Percentiles rank a stretch among this genome's conserved stretches.
Conservation (phyloP, 2,797 vertebrate species). For the Eulemur rubriventer region DNA sequence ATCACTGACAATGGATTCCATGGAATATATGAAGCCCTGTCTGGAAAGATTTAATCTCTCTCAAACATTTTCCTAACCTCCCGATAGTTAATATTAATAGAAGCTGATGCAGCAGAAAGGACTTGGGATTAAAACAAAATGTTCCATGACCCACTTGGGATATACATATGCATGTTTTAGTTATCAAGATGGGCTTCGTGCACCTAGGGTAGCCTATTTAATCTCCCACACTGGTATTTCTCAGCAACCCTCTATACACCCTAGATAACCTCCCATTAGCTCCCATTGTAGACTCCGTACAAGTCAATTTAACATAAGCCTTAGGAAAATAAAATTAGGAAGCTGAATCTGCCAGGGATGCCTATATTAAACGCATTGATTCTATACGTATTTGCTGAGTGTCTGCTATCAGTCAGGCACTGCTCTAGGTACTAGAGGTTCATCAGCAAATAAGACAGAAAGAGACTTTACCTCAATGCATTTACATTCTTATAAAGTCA, state of each 20-base stretch:
- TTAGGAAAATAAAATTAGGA: conserved; percentile 46
- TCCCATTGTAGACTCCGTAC: neutral
- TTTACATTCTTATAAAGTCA: neutral
- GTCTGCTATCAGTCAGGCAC: neutral
- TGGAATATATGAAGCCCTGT: neutral
- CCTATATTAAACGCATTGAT: conserved; percentile 15
- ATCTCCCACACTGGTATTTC: neutral
- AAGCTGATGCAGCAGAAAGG: neutral
- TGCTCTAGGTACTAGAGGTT: neutral
- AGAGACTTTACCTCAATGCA: neutral
- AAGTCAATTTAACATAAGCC: conserved; percentile 40
- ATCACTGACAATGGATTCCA: neutral
- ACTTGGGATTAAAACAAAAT: neutral
- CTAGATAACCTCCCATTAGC: neutral
- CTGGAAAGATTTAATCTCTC: neutral
- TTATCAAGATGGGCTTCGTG: neutral
- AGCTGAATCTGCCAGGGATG: conserved; percentile 5
- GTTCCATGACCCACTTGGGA: neutral
- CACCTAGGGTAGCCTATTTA: neutral
- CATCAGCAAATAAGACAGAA: conserved; percentile 1
- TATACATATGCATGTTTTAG: neutral
- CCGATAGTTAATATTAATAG: neutral
- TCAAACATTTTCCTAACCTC: neutral
- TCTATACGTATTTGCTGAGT: conserved; percentile 47
- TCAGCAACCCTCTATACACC: neutral